These are phyloP conservation scores for Melipona quadrifasciata DNA, from an alignment of 1,140 invertebrate genomes.

Conservation along the genomic window DNA sequence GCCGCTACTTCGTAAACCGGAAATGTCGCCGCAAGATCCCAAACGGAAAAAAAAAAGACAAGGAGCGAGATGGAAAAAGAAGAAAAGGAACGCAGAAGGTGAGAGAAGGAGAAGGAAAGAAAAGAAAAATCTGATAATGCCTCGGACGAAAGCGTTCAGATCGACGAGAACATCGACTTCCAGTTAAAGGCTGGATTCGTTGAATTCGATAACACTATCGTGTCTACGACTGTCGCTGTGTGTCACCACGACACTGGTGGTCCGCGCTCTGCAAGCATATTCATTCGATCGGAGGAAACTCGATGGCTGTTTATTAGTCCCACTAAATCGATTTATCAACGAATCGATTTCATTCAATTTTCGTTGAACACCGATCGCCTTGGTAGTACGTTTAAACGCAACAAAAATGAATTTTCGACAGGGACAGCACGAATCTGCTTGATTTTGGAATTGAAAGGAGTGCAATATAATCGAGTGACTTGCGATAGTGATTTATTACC, in stretches of 20 bases:
- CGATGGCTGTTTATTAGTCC: background rate
- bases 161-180: conserved; percentile 39
- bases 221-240: background rate
- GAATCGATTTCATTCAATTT: background rate
- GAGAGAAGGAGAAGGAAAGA: background rate
- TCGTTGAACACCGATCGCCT: background rate
- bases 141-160: conserved; percentile 54
- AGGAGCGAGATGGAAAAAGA: background rate
- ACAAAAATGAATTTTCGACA: background rate
- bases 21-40: conserved; percentile 62
- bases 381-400: background rate
- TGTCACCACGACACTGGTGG: background rate
- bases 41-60: conserved; percentile 44
- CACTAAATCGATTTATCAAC: background rate
- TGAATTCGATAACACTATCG: conserved; percentile 52
- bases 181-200: conserved; percentile 47
- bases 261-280: background rate
- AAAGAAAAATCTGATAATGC: conserved; percentile 44
- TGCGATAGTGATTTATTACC: conserved; percentile 42
- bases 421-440: background rate
- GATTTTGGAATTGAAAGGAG: background rate
- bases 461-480: conserved; percentile 21
- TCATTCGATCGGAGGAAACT: background rate
- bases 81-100: too few species aligned
- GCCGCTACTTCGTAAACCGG: conserved; percentile 61